phyloP scores from a whole-genome alignment of 1,140 invertebrate genomes.

The Diabrotica virgifera region DNA sequence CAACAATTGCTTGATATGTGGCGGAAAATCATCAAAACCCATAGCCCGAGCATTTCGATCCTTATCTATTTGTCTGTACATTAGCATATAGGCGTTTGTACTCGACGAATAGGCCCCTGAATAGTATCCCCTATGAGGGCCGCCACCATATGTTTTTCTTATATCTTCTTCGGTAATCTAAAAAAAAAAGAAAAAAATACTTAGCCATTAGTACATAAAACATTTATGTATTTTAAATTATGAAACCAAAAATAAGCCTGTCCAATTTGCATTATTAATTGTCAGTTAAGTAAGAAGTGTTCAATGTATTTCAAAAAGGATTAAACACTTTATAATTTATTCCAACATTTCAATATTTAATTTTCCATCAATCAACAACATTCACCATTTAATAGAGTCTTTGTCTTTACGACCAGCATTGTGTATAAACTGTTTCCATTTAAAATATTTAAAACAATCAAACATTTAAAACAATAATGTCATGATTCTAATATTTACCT shows the following conservation, averaged over 20 bases:
- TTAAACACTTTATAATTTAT: too few relatives aligned
- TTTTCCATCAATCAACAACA: too few relatives aligned
- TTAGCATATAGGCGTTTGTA: slow-evolving; percentile 92
- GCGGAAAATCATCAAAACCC: slow-evolving; percentile 67
- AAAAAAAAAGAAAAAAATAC: background rate
- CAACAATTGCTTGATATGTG: slow-evolving; percentile 68
- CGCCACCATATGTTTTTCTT: slow-evolving; percentile 79
- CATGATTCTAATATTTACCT: too few relatives aligned
- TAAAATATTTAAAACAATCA: too few relatives aligned
- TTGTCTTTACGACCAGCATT: too few relatives aligned
- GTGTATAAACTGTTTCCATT: too few relatives aligned
- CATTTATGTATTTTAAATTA: background rate
- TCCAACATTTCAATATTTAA: too few relatives aligned
- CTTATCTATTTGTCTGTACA: slow-evolving; percentile 82
- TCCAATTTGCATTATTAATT: background rate
- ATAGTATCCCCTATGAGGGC: slow-evolving; percentile 66
- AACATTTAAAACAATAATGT: too few relatives aligned
- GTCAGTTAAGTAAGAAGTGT: too few relatives aligned
- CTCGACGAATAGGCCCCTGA: slow-evolving; percentile 75
- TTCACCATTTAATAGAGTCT: too few relatives aligned
- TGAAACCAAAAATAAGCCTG: background rate
- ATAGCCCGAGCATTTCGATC: slow-evolving; percentile 67
- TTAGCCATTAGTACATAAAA: background rate
- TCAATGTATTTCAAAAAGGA: too few relatives aligned
- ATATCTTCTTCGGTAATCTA: slow-evolving; percentile 78